Conservation (phyloP, 2,888 invertebrate genomes). For the Myopa tessellatipennis region DNA sequence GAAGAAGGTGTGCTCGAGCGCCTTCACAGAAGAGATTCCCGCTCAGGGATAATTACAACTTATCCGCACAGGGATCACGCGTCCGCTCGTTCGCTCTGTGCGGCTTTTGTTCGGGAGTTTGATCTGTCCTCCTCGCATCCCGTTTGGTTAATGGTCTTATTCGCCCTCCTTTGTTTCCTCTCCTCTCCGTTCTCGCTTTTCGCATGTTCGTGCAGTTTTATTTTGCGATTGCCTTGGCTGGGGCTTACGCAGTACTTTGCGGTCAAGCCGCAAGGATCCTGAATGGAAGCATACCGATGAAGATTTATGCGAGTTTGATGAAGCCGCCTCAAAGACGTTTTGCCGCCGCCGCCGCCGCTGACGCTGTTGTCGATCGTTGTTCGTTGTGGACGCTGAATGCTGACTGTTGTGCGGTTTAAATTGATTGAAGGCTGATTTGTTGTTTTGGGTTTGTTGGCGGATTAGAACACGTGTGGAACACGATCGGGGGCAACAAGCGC, state of each 20-base stretch:
- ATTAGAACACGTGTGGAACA: slow-evolving; percentile 66
- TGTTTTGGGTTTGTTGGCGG: slow-evolving; percentile 54
- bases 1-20: slow-evolving; percentile 60
- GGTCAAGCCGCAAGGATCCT: slow-evolving; percentile 53
- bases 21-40: slow-evolving; percentile 27
- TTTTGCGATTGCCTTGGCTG: neutral
- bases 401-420: slow-evolving; percentile 47
- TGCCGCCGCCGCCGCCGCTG: slow-evolving; percentile 41
- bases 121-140: slow-evolving; percentile 19
- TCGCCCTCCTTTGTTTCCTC: slow-evolving; percentile 29
- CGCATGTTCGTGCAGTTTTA: neutral
- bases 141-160: slow-evolving; percentile 39
- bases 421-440: slow-evolving; percentile 65
- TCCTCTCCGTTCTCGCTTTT: slow-evolving; percentile 10
- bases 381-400: slow-evolving; percentile 4
- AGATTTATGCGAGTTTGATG: slow-evolving; percentile 65
- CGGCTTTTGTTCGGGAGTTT: slow-evolving; percentile 32
- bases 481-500: slow-evolving; percentile 50
- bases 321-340: slow-evolving; percentile 56
- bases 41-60: slow-evolving; percentile 60
- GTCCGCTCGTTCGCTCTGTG: slow-evolving; percentile 27
- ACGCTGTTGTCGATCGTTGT: slow-evolving; percentile 6
- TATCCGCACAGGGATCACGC: slow-evolving; percentile 44
- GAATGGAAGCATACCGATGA: slow-evolving; percentile 59
- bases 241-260: slow-evolving; percentile 40